Evolutionary conservation across 2,797 vertebrate genomes (phyloP), one percentile per base, ranked within the genome.

Genomic region (Hydrophis major): DNA sequence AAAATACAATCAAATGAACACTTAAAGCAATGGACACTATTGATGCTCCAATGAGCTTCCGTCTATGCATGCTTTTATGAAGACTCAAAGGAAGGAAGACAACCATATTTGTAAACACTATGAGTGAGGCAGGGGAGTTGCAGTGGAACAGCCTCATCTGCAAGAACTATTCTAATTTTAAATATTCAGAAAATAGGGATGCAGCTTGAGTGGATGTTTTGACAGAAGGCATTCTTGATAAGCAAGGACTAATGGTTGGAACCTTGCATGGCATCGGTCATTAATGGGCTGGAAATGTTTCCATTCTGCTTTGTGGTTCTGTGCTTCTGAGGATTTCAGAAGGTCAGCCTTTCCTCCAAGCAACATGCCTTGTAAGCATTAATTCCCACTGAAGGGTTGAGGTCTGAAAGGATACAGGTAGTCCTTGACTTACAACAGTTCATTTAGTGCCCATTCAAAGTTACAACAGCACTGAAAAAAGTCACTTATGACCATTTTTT

Each of bases 331-430:
- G 90, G 89, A 93, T 47, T 90, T 91, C 4, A 13, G 88, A 78
- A 78, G 91, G 56, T 28, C 90, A 92, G 87, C 69, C 92, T 90
- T 56, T 90, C 94, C 93, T 93, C 93, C 50, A 83, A 89, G 92
- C 42, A 92, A n/a, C 60, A 61, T 27, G 8, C 94, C 95, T 95
- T 96, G 94, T 56, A 90, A 53, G 92, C 94, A 60, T 74, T 78
- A 89, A 16, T 94, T 94, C 83, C 86, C 28, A 61, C 56, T 78
- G 27, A n/a, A 53, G 32, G 28, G 42, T 22, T 60, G 28, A 25
- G 1, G 28, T 89, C 56, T 83, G 32, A 60, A 57, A 42, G 87
- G 63, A n/a, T 66, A 69, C 13, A 69, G 66, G n/a, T 32, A 32
- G 5, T 32, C 66, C 66, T 69, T 0, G 6, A 32, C 6, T 18